Base-by-base conservation (phyloP, 2,113 vertebrate species). In the Pollimyrus isidori region DNA sequence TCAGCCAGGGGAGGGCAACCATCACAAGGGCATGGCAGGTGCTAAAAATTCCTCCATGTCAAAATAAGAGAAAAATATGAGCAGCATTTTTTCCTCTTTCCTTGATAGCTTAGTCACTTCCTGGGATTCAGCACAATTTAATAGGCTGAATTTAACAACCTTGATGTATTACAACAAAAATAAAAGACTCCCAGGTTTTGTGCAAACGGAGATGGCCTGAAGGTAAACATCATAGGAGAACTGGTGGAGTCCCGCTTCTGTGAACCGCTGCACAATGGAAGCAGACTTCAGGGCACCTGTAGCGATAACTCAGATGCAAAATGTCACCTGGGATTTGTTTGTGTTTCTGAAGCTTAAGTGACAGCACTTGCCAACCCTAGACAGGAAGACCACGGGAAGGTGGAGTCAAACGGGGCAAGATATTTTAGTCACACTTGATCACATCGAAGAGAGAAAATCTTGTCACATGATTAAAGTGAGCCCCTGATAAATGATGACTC, bases 31-130 rank as follows among this genome's bases (percentile, higher is more conserved):
- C 91, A 91, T 87, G 91, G 11, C 35, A 35, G 56, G 56, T 48
- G 91, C 93, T 93, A 94, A 94, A 95, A 93, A 94, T 94, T 94
- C 94, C 94, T 92, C 90, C 45, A 88, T 86, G 80, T 39, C 89
- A 92, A 90, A 87, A 91, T 89, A 84, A 89, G 88, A 86, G 88
- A 53, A 53, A 91, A 91, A 93, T 92, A 93, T 93, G 93, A 88
- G 88, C 90, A 88, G 46, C 62, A 88, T 92, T 58, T 89, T 46
- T 48, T 82, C 4, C 10, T 91, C 89, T 88, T 91, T 88, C 91
- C 93, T 65, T 15, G 13, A 35, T 53, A 52, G 93, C 90, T 89
- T 76, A 15, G 89, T 56, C 53, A 85, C 15, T 42, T 46, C 45
- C 62, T 53, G 19, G 13, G 10, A 76, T 56, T 23, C 17, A 30